Evolutionary conservation across 1,140 invertebrate genomes (phyloP).

Genomic region (Anthonomus grandis): DNA sequence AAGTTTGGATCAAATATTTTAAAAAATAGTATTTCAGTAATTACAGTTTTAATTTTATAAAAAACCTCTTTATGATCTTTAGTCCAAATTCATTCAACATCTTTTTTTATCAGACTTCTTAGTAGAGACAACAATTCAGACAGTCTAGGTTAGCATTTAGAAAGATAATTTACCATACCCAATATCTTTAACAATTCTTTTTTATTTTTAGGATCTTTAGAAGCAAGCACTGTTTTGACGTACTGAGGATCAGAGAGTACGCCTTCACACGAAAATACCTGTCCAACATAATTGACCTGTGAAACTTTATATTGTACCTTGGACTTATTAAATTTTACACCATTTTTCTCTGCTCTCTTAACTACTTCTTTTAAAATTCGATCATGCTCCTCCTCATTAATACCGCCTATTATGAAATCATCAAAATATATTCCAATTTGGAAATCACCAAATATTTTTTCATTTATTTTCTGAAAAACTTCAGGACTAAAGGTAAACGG

Average conservation of each 20-base stretch:
- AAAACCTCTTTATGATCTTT: background rate
- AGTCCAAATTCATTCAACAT: conserved; percentile 12
- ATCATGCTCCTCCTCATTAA: conserved; percentile 25
- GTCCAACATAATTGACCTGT: conserved; percentile 22
- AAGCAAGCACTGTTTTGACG: conserved; percentile 18
- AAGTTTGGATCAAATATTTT: conserved; percentile 8
- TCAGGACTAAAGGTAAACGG: conserved; percentile 39
- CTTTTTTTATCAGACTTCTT: too few species aligned
- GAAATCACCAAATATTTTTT: conserved; percentile 40
- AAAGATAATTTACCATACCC: conserved; percentile 29
- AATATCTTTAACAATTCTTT: conserved; percentile 28
- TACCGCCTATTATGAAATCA: conserved; percentile 23
- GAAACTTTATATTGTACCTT: conserved; percentile 27
- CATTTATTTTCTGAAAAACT: too few species aligned
- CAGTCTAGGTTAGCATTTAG: too few species aligned
- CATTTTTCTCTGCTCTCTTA: conserved; percentile 3
- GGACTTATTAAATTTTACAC: conserved; percentile 27
- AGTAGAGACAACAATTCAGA: conserved; percentile 7
- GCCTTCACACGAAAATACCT: conserved; percentile 22
- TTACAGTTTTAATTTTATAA: conserved; percentile 9
- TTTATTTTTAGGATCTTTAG: conserved; percentile 27
- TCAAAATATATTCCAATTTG: conserved; percentile 28
- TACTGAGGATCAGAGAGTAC: conserved; percentile 18
- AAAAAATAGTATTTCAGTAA: conserved; percentile 2
- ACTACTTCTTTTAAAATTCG: background rate